Conservation (phyloP, 1,140 invertebrate genomes). For the Aphelenchoides avenae region DNA sequence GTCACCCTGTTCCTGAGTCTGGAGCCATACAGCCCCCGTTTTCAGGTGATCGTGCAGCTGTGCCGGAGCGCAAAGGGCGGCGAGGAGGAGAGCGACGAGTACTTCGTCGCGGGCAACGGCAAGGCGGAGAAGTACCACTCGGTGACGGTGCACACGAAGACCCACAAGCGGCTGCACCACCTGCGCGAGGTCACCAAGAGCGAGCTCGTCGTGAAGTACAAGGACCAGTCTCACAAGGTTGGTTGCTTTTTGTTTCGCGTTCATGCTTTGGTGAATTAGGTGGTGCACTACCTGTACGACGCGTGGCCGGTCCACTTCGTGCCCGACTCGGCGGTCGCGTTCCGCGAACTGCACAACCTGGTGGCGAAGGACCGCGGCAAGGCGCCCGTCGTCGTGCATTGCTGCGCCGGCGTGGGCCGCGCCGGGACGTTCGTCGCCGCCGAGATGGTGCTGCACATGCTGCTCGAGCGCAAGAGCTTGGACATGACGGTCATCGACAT, state of each 20-base stretch:
- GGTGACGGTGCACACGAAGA: constrained; percentile 31
- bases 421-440: constrained; percentile 42
- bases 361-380: constrained; percentile 24
- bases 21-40: too few relatives aligned
- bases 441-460: constrained; percentile 27
- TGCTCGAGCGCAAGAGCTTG: constrained; percentile 20
- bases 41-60: constrained; percentile 33
- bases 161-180: too few relatives aligned
- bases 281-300: constrained; percentile 28
- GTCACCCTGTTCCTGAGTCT: constrained; percentile 4
- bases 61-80: constrained; percentile 28
- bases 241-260: neutral
- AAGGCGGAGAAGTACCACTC: constrained; percentile 10
- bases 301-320: constrained; percentile 36
- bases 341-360: constrained; percentile 33
- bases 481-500: constrained; percentile 31
- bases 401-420: constrained; percentile 33
- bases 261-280: constrained; percentile 14
- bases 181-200: constrained; percentile 31
- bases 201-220: too few relatives aligned
- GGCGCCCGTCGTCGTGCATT: constrained; percentile 33
- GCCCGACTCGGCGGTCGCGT: constrained; percentile 34
- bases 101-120: constrained; percentile 3
- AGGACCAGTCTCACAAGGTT: too few relatives aligned
- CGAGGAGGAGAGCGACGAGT: constrained; percentile 34